These are phyloP conservation scores for Tragulus kanchil DNA, from an alignment of 2,113 vertebrate genomes.

Conservation along the genomic window DNA sequence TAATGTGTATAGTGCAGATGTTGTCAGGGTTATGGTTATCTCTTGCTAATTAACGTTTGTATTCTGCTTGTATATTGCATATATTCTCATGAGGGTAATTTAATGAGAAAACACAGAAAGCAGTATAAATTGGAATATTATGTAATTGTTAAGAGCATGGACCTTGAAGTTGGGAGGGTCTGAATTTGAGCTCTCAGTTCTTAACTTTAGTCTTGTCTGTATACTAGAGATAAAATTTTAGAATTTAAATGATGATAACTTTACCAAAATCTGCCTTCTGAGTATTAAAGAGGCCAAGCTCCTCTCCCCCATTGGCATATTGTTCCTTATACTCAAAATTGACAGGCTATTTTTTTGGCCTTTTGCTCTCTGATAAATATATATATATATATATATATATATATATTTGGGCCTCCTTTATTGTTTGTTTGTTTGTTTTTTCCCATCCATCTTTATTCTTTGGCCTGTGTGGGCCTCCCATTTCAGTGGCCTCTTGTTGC, in stretches of 20 bases:
- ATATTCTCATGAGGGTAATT: background rate
- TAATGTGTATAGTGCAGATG: background rate
- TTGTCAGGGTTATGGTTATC: background rate
- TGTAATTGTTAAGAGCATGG: background rate
- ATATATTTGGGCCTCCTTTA: too few relatives aligned
- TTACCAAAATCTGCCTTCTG: background rate
- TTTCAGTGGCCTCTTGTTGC: too few relatives aligned
- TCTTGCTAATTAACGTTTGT: background rate
- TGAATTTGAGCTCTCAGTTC: background rate
- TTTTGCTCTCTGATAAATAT: background rate
- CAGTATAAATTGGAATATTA: background rate
- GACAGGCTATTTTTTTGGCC: background rate
- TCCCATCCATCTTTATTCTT: too few relatives aligned
- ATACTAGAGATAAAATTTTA: background rate
- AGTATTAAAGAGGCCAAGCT: background rate
- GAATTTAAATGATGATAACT: background rate
- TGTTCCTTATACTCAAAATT: background rate
- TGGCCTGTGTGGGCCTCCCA: too few relatives aligned
- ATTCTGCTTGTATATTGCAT: background rate
- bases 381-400: too few relatives aligned
- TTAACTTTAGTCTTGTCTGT: background rate
- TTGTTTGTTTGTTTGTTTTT: too few relatives aligned
- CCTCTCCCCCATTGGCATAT: background rate
- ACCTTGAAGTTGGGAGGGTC: background rate
- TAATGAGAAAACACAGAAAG: slow-evolving; percentile 7